Evolutionary conservation across 1,140 invertebrate species (phyloP).

Genomic region (Pseudobourletiella spinata): DNA sequence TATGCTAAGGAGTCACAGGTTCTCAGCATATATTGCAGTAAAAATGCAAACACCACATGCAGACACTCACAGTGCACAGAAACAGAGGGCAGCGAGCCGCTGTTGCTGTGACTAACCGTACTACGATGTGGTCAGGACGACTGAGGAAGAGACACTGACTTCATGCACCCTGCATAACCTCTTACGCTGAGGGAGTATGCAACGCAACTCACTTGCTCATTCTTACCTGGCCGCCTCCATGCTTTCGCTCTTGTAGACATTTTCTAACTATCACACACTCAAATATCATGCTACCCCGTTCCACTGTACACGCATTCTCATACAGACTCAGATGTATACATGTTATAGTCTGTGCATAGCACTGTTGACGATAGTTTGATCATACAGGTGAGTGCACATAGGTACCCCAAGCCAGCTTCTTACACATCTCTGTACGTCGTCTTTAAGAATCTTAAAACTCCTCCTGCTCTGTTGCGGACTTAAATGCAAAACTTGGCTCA

Average conservation of each 20-base stretch:
- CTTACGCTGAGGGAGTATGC: neutral
- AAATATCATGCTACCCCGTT: too few relatives aligned
- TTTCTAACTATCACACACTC: too few relatives aligned
- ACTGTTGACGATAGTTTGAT: too few relatives aligned
- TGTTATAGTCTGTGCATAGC: too few relatives aligned
- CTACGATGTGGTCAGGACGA: slow-evolving; percentile 18
- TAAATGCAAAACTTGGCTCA: too few relatives aligned
- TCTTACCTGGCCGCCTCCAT: slow-evolving; percentile 12
- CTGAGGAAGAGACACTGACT: slow-evolving; percentile 23
- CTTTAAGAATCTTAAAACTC: too few relatives aligned
- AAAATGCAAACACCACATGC: neutral
- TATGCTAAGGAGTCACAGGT: neutral
- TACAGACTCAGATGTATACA: too few relatives aligned
- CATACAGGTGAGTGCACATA: too few relatives aligned
- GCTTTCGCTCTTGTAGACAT: neutral
- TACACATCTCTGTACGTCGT: too few relatives aligned
- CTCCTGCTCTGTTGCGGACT: too few relatives aligned
- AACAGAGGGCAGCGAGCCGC: neutral
- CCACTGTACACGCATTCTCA: too few relatives aligned
- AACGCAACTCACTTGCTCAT: slow-evolving; percentile 13
- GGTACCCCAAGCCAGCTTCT: too few relatives aligned
- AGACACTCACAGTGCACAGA: neutral
- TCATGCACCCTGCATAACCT: slow-evolving; percentile 8
- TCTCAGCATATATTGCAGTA: neutral
- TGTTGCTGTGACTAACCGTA: neutral